Percentiles rank a stretch among this genome's conserved stretches.
Evolutionary conservation across 2,113 vertebrate genomes (phyloP).

Genomic region (Ailuropoda melanoleuca): DNA sequence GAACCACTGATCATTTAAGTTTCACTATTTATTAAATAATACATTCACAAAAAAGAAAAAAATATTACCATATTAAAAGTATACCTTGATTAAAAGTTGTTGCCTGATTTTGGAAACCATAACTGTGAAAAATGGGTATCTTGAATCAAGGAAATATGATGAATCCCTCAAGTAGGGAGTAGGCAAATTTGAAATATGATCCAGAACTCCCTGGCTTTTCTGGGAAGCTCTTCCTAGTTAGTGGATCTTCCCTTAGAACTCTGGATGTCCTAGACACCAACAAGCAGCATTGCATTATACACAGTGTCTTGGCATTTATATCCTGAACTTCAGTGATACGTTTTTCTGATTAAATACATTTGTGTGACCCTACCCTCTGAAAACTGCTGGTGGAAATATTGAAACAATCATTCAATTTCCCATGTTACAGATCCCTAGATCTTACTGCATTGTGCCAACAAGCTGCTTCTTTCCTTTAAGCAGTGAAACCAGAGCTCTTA

Average conservation of each 20-base stretch:
- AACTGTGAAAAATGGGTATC: not conserved
- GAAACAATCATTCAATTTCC: not conserved
- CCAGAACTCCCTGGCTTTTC: not conserved
- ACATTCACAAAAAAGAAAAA: not conserved
- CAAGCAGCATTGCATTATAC: not conserved
- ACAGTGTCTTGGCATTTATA: not conserved
- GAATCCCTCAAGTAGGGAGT: not conserved
- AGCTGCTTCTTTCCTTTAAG: not conserved
- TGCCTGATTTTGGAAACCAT: not conserved
- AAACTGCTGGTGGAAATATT: conserved; percentile 16
- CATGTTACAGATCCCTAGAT: not conserved
- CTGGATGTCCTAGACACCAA: not conserved
- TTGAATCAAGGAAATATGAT: not conserved
- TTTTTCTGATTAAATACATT: not conserved
- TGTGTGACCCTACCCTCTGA: not conserved
- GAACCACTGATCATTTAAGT: not conserved
- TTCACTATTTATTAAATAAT: not conserved
- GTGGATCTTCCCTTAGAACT: not conserved
- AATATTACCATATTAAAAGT: not conserved
- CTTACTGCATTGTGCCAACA: not conserved
- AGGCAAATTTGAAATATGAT: conserved; percentile 1
- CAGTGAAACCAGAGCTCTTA: not conserved
- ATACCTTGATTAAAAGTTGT: not conserved
- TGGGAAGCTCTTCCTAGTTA: not conserved
- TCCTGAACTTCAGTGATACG: not conserved